Evolutionary conservation across 2,888 invertebrate genomes (phyloP).

Genomic region (Rhamnusium bicolor): DNA sequence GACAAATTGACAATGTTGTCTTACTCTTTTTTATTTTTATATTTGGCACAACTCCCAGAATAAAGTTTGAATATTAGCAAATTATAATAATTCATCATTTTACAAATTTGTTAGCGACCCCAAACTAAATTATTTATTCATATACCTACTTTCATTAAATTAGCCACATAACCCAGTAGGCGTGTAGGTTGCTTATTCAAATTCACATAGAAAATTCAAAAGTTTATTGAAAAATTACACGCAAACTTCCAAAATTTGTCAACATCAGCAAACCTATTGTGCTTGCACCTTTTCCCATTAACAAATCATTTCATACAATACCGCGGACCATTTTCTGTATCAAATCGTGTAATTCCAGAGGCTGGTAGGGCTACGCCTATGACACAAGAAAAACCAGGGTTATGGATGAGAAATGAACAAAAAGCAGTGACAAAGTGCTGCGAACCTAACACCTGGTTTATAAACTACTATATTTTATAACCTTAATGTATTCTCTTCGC

Average conservation of each 20-base stretch:
- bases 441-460: slow-evolving; percentile 60
- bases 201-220: slow-evolving; percentile 57
- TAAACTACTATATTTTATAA: slow-evolving; percentile 47
- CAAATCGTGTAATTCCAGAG: slow-evolving; percentile 71
- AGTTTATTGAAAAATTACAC: slow-evolving; percentile 65
- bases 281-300: slow-evolving; percentile 64
- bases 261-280: slow-evolving; percentile 64
- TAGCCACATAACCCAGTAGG: slow-evolving; percentile 40
- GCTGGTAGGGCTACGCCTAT: slow-evolving; percentile 67
- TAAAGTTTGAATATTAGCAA: background rate
- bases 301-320: slow-evolving; percentile 64
- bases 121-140: slow-evolving; percentile 40
- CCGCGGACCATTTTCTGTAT: slow-evolving; percentile 66
- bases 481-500: slow-evolving; percentile 46
- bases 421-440: slow-evolving; percentile 55
- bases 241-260: slow-evolving; percentile 66
- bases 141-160: slow-evolving; percentile 36
- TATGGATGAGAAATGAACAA: slow-evolving; percentile 55
- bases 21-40: no score
- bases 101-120: slow-evolving; percentile 9
- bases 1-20: no score
- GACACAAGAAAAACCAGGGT: slow-evolving; percentile 59
- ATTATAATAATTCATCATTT: background rate
- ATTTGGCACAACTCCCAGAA: no score
- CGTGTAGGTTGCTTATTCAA: slow-evolving; percentile 38